Conservation (phyloP, 2,888 invertebrate genomes). For the Chalcosyrphus nemorum region DNA sequence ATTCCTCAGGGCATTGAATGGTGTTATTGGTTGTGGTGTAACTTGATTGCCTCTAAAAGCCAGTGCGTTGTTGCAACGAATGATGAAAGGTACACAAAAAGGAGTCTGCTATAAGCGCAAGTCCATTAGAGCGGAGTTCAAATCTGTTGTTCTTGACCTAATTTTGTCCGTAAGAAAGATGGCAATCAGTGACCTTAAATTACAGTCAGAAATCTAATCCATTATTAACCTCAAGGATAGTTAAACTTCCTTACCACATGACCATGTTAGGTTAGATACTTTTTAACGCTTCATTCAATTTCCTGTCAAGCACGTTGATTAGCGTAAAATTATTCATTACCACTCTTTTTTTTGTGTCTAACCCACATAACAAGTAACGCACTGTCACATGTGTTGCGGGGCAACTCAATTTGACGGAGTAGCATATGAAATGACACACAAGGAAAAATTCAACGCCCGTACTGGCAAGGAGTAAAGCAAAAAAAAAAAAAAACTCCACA, state of each 20-base stretch:
- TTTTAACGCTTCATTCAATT: conserved; percentile 37
- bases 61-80: no score
- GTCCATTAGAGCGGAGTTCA: no score
- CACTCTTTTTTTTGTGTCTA: conserved; percentile 64
- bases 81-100: no score
- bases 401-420: conserved; percentile 59
- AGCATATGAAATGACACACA: conserved; percentile 16
- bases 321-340: conserved; percentile 69
- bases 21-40: no score
- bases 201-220: no score
- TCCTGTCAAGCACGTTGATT: conserved; percentile 66
- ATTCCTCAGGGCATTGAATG: no score
- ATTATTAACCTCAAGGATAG: neutral
- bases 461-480: conserved; percentile 45
- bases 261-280: neutral
- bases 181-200: no score
- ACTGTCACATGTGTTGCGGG: conserved; percentile 10
- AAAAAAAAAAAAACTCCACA: no score
- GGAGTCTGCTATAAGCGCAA: no score
- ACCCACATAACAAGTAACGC: conserved; percentile 49
- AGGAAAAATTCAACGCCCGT: conserved; percentile 28
- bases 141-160: no score
- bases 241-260: neutral
- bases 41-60: no score
- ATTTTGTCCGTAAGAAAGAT: no score